Base-by-base conservation (phyloP, 2,113 vertebrate species). In the Echinops telfairi region DNA sequence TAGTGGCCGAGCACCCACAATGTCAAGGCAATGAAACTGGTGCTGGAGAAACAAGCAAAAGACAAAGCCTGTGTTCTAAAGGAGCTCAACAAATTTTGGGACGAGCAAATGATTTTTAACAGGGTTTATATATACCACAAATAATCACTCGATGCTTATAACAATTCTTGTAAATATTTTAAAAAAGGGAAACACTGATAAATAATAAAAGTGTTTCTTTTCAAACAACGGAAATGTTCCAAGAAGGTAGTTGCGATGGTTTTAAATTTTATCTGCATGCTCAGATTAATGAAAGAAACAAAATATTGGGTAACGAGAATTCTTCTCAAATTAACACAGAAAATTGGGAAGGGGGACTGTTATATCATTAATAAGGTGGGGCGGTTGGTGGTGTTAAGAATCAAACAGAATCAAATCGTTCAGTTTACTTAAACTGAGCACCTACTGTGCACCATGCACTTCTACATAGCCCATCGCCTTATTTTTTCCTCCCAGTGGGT, bases 111-210 rank as follows among this genome's bases (percentile, higher is more conserved):
- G 38, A 22, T 70, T 91, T 66, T 70, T 43, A 89, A 87, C 12
- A 80, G 80, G 58, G 75, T 15, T 47, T 64, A 81, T 16, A 83
- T 6, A 71, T 2, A 83, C 3, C 73, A 92, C 29, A 88, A 70
- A 86, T 57, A 25, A 57, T n/a, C 66, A 36, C n/a, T 36, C 64
- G 31, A 86, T 71, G 31, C 31, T 82, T 81, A 27, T 6, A 57
- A 70, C 31, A 75, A 53, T 3, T 68, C 1, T 47, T 17, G 40
- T 53, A 57, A 33, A 64, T 53, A 86, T 86, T 94, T 84, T 14
- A 64, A 88, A 91, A 76, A 90, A 86, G 36, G 31, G 89, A 92
- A 83, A 15, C 62, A 83, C 15, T 79, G 33, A 89, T 53, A 86
- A 66, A 31, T 19, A 86, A 66, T 10, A 40, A 90, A 92, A n/a